phyloP scores from a whole-genome alignment of 2,113 vertebrate species.

The Prinia subflava region DNA sequence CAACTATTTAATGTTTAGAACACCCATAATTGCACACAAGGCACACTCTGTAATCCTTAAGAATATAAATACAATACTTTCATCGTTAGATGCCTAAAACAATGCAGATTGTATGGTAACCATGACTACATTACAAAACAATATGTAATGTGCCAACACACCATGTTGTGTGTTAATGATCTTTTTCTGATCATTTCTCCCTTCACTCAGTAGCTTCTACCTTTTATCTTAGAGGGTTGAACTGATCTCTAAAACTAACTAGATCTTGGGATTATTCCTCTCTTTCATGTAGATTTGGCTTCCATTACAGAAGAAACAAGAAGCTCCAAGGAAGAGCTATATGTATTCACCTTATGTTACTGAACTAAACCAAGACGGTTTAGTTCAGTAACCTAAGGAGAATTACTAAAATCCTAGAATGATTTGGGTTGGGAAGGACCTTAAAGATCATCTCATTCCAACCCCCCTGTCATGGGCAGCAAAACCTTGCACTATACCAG shows the following conservation, averaged over 20 bases:
- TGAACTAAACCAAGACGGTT: neutral
- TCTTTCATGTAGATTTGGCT: neutral
- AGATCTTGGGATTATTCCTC: neutral
- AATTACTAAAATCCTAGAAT: neutral
- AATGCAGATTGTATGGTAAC: neutral
- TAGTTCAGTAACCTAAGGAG: neutral
- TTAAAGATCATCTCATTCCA: neutral
- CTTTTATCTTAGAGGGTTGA: neutral
- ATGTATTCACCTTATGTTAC: too few species aligned
- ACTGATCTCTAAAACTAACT: neutral
- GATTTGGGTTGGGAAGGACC: neutral
- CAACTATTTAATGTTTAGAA: neutral
- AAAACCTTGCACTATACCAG: neutral
- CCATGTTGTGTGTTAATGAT: neutral
- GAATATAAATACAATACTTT: neutral
- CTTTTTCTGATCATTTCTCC: neutral
- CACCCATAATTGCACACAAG: neutral
- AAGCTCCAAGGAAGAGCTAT: neutral
- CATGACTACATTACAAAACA: neutral
- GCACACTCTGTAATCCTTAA: neutral
- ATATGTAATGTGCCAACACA: neutral
- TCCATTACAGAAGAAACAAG: neutral
- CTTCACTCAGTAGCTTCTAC: neutral
- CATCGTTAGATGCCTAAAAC: neutral
- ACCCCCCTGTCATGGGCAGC: fast-evolving